Percentiles rank a stretch among this genome's conserved stretches.
phyloP scores from a whole-genome alignment of 1,140 invertebrate species.

The Tetragnatha versicolor region DNA sequence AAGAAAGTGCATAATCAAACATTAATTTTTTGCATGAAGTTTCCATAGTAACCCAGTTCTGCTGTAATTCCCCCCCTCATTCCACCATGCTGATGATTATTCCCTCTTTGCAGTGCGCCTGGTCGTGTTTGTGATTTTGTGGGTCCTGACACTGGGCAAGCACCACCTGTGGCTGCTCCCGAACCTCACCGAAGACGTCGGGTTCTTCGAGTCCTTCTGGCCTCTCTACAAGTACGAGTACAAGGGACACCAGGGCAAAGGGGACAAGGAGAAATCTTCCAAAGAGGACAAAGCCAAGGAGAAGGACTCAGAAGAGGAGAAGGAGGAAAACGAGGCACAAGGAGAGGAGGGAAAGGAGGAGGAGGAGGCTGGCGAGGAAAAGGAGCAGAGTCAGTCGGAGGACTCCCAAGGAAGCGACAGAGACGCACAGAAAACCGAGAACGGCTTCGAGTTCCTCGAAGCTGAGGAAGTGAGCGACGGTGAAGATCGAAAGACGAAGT shows the following conservation, averaged over 20 bases:
- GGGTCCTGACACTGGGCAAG: constrained; percentile 85
- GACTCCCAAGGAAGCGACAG: constrained; percentile 15
- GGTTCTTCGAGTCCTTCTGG: constrained; percentile 98
- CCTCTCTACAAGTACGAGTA: constrained; percentile 93
- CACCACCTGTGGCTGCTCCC: constrained; percentile 97
- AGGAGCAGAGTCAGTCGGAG: constrained; percentile 6
- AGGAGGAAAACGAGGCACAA: constrained; percentile 60
- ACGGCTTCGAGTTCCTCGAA: constrained; percentile 58
- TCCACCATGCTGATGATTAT: background rate
- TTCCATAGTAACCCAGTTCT: background rate
- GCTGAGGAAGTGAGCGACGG: constrained; percentile 10
- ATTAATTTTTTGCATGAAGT: constrained; percentile 29
- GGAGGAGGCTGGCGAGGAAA: constrained; percentile 62
- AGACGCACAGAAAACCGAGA: constrained; percentile 42
- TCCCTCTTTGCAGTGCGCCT: constrained; percentile 72
- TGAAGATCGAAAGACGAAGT: constrained; percentile 33
- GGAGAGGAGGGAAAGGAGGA: constrained; percentile 64
- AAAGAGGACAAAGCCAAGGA: constrained; percentile 63
- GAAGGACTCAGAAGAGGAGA: constrained; percentile 63
- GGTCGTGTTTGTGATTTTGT: constrained; percentile 90
- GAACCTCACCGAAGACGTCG: constrained; percentile 98
- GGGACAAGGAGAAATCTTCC: constrained; percentile 80
- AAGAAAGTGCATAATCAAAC: constrained; percentile 16
- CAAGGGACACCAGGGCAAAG: constrained; percentile 70
- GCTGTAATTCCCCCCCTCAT: background rate